Conservation (phyloP, 2,113 vertebrate genomes). For the Coracopsis vasa region DNA sequence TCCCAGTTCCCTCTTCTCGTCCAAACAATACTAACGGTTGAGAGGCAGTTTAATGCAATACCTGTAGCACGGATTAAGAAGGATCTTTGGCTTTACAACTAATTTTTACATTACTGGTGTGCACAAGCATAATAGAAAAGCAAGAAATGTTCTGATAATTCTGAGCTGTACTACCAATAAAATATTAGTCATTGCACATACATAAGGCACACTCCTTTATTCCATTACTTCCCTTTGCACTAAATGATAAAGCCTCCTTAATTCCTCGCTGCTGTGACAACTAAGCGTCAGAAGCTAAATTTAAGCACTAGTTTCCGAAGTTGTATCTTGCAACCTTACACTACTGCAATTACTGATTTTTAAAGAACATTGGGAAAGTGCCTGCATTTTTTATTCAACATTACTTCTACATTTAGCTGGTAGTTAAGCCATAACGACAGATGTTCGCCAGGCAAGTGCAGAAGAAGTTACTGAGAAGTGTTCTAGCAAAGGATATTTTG, state of each 20-base stretch:
- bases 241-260: background rate
- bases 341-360: conserved; percentile 38
- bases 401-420: conserved; percentile 80
- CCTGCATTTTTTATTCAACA: conserved; percentile 73
- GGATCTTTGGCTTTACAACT: background rate
- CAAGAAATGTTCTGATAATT: background rate
- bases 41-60: background rate
- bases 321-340: conserved; percentile 62
- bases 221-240: background rate
- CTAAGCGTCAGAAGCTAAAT: background rate
- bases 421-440: conserved; percentile 77
- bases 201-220: background rate
- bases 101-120: background rate
- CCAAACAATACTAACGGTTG: background rate
- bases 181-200: background rate
- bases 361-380: conserved; percentile 33
- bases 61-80: background rate
- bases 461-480: conserved; percentile 58
- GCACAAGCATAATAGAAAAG: background rate
- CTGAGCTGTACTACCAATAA: background rate
- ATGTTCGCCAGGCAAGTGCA: conserved; percentile 70
- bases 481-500: conserved; percentile 96
- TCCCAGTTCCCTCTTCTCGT: background rate
- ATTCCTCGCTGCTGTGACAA: background rate
- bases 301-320: background rate